These are phyloP conservation scores for Gobio gobio DNA, from an alignment of 2,113 vertebrate species.

Conservation along the genomic window DNA sequence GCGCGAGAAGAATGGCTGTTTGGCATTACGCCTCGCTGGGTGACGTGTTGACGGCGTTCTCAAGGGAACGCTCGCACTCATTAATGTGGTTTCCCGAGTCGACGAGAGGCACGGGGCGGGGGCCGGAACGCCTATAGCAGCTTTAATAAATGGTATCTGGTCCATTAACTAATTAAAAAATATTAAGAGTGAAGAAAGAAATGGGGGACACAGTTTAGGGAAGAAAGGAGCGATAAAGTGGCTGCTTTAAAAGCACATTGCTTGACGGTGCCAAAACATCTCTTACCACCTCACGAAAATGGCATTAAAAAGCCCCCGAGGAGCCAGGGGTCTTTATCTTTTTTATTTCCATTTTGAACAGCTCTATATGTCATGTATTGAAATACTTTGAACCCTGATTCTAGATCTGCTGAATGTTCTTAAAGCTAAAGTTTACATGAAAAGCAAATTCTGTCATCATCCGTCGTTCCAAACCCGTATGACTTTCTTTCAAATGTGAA, in stretches of 20 bases:
- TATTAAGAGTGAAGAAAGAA: slow-evolving; percentile 71
- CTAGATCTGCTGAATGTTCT: background rate
- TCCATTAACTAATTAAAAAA: slow-evolving; percentile 83
- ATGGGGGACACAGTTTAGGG: background rate
- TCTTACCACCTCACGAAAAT: slow-evolving; percentile 50
- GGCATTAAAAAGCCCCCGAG: slow-evolving; percentile 51
- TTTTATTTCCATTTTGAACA: background rate
- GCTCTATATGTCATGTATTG: background rate
- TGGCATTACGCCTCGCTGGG: slow-evolving; percentile 7
- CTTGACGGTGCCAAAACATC: slow-evolving; percentile 66
- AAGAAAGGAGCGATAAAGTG: slow-evolving; percentile 31
- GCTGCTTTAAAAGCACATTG: slow-evolving; percentile 76
- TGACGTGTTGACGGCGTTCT: slow-evolving; percentile 2
- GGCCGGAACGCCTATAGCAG: slow-evolving; percentile 67
- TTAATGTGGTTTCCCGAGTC: slow-evolving; percentile 69
- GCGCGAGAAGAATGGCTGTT: slow-evolving; percentile 20
- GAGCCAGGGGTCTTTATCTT: slow-evolving; percentile 15
- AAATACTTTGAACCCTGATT: background rate
- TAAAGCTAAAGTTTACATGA: background rate
- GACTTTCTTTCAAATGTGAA: background rate
- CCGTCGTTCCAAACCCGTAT: background rate
- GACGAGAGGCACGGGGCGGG: slow-evolving; percentile 41
- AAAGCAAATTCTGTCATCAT: background rate
- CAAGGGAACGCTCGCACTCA: slow-evolving; percentile 63
- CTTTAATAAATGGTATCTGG: slow-evolving; percentile 79